These are phyloP conservation scores for Oceanodroma leucorhoa DNA, from an alignment of 2,797 vertebrate species.

Conservation along the genomic window DNA sequence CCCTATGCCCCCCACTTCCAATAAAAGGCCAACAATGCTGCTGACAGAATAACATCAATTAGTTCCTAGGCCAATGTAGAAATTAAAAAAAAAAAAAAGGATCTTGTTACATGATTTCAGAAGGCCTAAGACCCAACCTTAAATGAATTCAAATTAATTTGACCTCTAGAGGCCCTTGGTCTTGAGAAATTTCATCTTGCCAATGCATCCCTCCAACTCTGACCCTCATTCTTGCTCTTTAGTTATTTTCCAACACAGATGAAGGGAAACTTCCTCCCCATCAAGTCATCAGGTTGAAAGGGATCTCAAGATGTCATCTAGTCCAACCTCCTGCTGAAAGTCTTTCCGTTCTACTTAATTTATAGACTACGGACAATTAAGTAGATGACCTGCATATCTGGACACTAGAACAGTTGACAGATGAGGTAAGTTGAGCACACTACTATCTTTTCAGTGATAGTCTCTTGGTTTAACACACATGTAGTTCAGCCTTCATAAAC, in stretches of 20 bases:
- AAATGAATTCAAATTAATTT: not conserved
- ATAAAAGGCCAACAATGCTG: not conserved
- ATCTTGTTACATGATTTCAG: not conserved
- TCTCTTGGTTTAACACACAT: not conserved
- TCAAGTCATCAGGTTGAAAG: not conserved
- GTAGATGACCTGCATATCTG: not conserved
- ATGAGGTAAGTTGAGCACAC: not conserved
- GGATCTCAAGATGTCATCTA: not conserved
- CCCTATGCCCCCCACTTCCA: rapidly evolving
- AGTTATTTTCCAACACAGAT: not conserved
- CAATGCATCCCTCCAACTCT: not conserved
- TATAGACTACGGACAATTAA: not conserved
- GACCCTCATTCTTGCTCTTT: not conserved
- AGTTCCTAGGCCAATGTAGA: not conserved
- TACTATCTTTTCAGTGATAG: not conserved
- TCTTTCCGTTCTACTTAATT: not conserved
- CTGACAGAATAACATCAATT: not conserved
- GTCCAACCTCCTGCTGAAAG: not conserved
- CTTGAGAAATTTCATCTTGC: not conserved
- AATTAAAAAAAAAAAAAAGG: not conserved
- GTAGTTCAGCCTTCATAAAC: not conserved
- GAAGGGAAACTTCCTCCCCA: not conserved
- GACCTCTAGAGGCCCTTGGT: not conserved
- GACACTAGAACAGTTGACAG: not conserved
- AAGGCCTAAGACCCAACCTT: not conserved